Percentiles rank a stretch among this genome's conserved stretches.
These are phyloP conservation scores for Heteronetta atricapilla DNA, from an alignment of 2,113 vertebrate genomes.

Conservation along the genomic window DNA sequence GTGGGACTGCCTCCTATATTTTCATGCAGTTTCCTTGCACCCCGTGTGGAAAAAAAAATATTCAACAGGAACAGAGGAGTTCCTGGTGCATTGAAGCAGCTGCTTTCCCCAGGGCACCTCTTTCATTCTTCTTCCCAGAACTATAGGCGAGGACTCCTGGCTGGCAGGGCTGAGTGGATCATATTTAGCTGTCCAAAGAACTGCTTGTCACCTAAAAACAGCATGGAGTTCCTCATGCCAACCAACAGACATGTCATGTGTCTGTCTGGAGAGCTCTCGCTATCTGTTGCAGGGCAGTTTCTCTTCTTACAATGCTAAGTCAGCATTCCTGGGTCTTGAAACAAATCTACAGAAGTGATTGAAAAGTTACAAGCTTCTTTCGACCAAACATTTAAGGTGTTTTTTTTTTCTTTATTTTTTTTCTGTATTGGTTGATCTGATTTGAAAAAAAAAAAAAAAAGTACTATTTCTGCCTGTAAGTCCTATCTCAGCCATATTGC, in stretches of 20 bases:
- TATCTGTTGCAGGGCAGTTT: neutral
- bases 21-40: neutral
- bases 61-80: neutral
- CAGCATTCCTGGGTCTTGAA: neutral
- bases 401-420: neutral
- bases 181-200: neutral
- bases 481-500: neutral
- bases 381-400: neutral
- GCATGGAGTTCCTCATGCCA: neutral
- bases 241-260: rapidly evolving
- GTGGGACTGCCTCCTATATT: neutral
- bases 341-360: neutral
- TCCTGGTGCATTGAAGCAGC: neutral
- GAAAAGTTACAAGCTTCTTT: neutral
- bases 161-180: neutral
- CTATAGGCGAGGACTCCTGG: neutral
- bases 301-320: neutral
- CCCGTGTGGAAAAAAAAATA: neutral
- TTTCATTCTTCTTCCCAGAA: neutral
- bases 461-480: neutral
- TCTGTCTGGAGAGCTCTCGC: neutral
- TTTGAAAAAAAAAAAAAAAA: neutral
- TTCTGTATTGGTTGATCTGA: neutral
- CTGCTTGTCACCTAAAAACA: neutral
- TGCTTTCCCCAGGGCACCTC: neutral